Evolutionary conservation across 2,797 vertebrate species (phyloP), one percentile per base, ranked within the genome.

Genomic region (Acropternis orthonyx): DNA sequence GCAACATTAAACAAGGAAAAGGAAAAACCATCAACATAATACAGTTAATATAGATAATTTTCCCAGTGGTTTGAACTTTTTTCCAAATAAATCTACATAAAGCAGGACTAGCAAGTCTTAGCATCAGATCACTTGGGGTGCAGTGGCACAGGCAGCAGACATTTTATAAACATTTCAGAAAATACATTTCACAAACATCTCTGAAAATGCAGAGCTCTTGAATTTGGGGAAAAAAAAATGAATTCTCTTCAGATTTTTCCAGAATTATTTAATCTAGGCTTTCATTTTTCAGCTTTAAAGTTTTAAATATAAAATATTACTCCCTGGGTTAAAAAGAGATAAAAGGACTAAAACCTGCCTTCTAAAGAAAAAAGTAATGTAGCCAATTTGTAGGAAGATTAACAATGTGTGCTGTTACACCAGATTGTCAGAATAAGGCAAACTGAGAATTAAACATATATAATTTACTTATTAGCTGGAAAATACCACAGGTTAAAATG

Each of bases 221-320:
- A 76, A 63, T 58, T 58, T 44, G 79, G 10, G 20, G 22, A 9
- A 36, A 77, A 62, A 75, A 79, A 28, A 6, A 6, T 12, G 3
- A 4, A 1, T 76, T 87, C 7, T 74, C 36, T 62, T 72, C 68
- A 37, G 24, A 69, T 72, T 89, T 89, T 80, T 92, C 36, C 3
- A 51, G 16, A 84, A 59, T 4, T 56, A 75, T 69, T 88, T 78
- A 86, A 63, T 84, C 17, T 55, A 73, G 39, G 34, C 10, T 88
- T 92, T 81, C 10, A 65, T 89, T 92, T 91, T 85, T 77, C 44
- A 80, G 6, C 39, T 87, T 87, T 52, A n/a, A 81, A 49, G 27
- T 85, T 88, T 94, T 83, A 88, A 79, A 85, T 78, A 74, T 56
- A 65, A 94, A 87, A 65, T 82, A 80, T 56, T 59, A n/a, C 27